Evolutionary conservation across 2,113 vertebrate species (phyloP).

Genomic region (Heterotis niloticus): DNA sequence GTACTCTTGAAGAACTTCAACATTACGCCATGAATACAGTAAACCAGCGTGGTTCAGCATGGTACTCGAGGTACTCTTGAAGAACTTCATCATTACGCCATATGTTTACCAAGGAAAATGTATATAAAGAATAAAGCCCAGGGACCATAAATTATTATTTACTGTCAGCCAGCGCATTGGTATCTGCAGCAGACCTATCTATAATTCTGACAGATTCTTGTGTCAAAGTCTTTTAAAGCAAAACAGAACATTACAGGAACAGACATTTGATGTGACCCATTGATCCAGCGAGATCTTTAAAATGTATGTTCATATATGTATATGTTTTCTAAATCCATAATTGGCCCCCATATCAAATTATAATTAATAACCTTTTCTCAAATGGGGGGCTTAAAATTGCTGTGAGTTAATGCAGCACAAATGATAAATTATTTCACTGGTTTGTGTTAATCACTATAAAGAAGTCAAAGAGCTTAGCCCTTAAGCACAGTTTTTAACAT

Average conservation of each 20-base stretch:
- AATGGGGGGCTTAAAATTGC: slow-evolving; percentile 52
- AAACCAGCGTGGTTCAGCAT: no score
- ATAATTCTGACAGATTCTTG: background rate
- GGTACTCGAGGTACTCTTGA: no score
- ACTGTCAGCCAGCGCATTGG: background rate
- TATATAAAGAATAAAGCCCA: no score
- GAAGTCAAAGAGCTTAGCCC: slow-evolving; percentile 63
- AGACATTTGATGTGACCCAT: slow-evolving; percentile 56
- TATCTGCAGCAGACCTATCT: background rate
- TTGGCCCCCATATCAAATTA: slow-evolving; percentile 56
- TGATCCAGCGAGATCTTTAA: slow-evolving; percentile 60
- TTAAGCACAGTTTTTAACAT: slow-evolving; percentile 64
- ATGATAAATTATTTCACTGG: slow-evolving; percentile 69
- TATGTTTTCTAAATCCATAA: slow-evolving; percentile 60
- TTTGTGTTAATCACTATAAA: slow-evolving; percentile 65
- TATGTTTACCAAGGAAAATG: no score
- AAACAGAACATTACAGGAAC: slow-evolving; percentile 39
- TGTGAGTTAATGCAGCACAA: slow-evolving; percentile 50
- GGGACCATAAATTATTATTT: no score
- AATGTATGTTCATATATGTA: slow-evolving; percentile 57
- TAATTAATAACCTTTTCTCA: slow-evolving; percentile 62
- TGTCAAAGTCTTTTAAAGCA: slow-evolving; percentile 26
- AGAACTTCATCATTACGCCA: no score
- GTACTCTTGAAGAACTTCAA: no score
- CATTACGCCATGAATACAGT: no score